Evolutionary conservation across 2,113 vertebrate genomes (phyloP).

Genomic region (Eupsittula cactorum): DNA sequence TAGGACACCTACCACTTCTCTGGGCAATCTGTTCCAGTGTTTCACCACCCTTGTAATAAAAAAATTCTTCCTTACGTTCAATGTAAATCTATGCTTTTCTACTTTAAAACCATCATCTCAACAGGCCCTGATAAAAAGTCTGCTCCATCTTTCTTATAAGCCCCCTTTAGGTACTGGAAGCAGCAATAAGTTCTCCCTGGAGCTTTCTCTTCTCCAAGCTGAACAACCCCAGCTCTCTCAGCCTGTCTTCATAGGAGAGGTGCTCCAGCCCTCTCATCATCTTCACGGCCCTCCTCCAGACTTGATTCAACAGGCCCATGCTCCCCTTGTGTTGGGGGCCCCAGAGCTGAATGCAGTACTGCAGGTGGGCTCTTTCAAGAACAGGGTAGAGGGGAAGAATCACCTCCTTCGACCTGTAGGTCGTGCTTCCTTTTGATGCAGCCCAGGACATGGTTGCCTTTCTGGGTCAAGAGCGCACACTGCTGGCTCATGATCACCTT

Average conservation of each 20-base stretch:
- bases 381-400: not conserved
- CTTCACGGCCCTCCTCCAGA: not conserved
- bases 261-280: not conserved
- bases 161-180: not conserved
- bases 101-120: not conserved
- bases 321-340: not conserved
- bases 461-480: rapidly evolving
- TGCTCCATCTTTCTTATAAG: not conserved
- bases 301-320: rapidly evolving
- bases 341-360: not conserved
- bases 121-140: not conserved
- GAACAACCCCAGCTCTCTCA: not conserved
- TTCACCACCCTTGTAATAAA: not conserved
- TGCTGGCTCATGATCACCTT: not conserved
- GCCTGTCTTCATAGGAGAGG: not conserved
- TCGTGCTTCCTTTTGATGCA: not conserved
- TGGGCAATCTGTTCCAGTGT: not conserved
- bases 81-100: not conserved
- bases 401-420: not conserved
- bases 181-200: rapidly evolving
- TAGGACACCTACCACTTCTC: rapidly evolving
- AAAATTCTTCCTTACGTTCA: not conserved
- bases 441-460: not conserved
- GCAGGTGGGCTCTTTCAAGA: not conserved
- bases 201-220: not conserved